Base-by-base conservation (phyloP, 2,888 invertebrate genomes). In the Drosophila dives region DNA sequence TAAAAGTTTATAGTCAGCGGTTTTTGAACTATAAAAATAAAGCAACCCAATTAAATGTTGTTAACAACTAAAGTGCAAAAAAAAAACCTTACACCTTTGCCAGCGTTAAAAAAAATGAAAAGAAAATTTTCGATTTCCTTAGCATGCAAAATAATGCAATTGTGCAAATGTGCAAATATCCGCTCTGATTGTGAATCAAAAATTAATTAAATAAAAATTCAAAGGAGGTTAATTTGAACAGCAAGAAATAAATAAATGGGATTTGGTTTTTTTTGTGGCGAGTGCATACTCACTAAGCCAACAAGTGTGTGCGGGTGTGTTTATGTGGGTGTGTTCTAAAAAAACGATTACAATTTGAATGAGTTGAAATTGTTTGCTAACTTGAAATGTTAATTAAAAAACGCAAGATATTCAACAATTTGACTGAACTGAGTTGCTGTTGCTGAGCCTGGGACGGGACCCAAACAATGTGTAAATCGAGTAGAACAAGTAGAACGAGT, bases 201-300 rank as follows among this genome's bases (percentile, higher is more conserved):
- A 45, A 45, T 8, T 15, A 45, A 45, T 8, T 15, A 23, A 45
- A 23, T 23, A 1, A 15, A 45, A 45, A n/a, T 40, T 45, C 32
- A 29, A 12, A 38, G 60, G 26, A 45, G 32, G n/a, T 69, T 74
- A 53, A 34, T 40, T 62, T 8, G 8, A 60, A 72, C 40, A 75
- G 65, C 69, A 56, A 29, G 59, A 65, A 33, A 36, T 34, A 69
- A 72, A 54, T 65, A 23, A 72, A 66, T 61, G 53, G 55, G 54
- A 58, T 79, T 75, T 61, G 64, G 42, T 83, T 82, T 72, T 72
- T 70, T 60, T 56, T 66, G 70, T 50, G 76, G 77, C 64, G 50
- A 55, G 40, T 63, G 64, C 72, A 81, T 89, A 86, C 89, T 86
- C 86, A 86, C 86, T 81, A 86, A 86, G 87, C 77, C 75, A 69